Evolutionary conservation across 2,797 vertebrate species (phyloP).

Genomic region (Jordanella pulchra): DNA sequence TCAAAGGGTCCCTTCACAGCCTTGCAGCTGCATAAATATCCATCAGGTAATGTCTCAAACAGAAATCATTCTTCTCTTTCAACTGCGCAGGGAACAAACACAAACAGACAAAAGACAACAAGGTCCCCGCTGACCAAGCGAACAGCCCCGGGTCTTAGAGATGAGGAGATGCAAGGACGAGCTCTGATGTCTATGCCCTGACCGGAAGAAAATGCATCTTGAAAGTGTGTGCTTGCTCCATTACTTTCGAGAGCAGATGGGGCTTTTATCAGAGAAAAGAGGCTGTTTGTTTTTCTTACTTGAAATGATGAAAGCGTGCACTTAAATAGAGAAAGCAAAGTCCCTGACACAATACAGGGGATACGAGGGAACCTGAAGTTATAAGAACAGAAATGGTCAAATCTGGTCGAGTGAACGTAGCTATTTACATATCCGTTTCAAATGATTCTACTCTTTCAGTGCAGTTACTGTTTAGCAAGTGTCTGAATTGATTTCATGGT

Average conservation of each 20-base stretch:
- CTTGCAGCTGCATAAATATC: conserved; percentile 83
- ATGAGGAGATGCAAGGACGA: conserved; percentile 44
- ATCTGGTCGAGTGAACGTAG: not conserved
- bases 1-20: conserved; percentile 73
- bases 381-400: conserved; percentile 4
- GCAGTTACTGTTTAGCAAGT: not conserved
- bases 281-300: conserved; percentile 44
- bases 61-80: conserved; percentile 74
- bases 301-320: conserved; percentile 43
- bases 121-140: conserved; percentile 62
- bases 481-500: not conserved
- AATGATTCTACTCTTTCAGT: not conserved
- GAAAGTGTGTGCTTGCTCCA: conserved; percentile 30
- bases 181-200: conserved; percentile 46
- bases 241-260: conserved; percentile 53
- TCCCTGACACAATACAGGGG: conserved; percentile 44
- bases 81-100: conserved; percentile 72
- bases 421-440: not conserved
- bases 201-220: conserved; percentile 61
- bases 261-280: conserved; percentile 53
- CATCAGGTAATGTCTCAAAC: conserved; percentile 75
- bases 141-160: conserved; percentile 39
- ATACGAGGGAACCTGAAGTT: not conserved
- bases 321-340: conserved; percentile 25
- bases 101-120: conserved; percentile 75